Percentiles rank a stretch among this genome's conserved stretches.
phyloP scores from a whole-genome alignment of 2,888 invertebrate genomes.

The Dryomyza anilis region DNA sequence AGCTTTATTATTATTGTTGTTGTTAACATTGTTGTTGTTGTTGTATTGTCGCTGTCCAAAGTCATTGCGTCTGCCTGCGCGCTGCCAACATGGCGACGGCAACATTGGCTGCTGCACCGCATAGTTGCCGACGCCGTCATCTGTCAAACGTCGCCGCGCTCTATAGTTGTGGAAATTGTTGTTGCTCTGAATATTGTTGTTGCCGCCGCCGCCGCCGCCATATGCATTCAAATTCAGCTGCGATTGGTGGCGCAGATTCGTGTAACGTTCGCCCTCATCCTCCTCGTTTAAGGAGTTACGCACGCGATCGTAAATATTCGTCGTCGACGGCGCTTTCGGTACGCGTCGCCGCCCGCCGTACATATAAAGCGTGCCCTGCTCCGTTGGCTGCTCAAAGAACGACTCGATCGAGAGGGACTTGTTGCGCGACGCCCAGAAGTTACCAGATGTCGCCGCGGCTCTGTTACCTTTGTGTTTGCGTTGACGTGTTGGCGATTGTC shows the following conservation, averaged over 20 bases:
- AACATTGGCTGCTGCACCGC: slow-evolving; percentile 37
- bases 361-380: slow-evolving; percentile 54
- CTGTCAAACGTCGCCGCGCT: slow-evolving; percentile 8
- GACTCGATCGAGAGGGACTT: slow-evolving; percentile 60
- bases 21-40: slow-evolving; percentile 22
- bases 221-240: slow-evolving; percentile 6
- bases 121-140: slow-evolving; percentile 33
- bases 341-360: slow-evolving; percentile 51
- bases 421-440: slow-evolving; percentile 39
- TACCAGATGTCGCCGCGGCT: too few relatives aligned
- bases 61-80: slow-evolving; percentile 28
- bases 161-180: slow-evolving; percentile 25
- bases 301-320: slow-evolving; percentile 56
- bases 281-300: slow-evolving; percentile 39
- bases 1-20: background rate
- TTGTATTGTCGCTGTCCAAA: background rate
- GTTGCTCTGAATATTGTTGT: slow-evolving; percentile 29
- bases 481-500: slow-evolving; percentile 22
- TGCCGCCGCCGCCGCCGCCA: slow-evolving; percentile 26
- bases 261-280: slow-evolving; percentile 35
- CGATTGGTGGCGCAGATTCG: slow-evolving; percentile 29
- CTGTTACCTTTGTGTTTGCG: too few relatives aligned
- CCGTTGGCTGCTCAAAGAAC: slow-evolving; percentile 58
- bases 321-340: slow-evolving; percentile 44
- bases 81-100: slow-evolving; percentile 52